Percentiles rank a stretch among this genome's conserved stretches.
These are phyloP conservation scores for Chaitophorus viminalis DNA, from an alignment of 2,888 invertebrate species.

Conservation along the genomic window DNA sequence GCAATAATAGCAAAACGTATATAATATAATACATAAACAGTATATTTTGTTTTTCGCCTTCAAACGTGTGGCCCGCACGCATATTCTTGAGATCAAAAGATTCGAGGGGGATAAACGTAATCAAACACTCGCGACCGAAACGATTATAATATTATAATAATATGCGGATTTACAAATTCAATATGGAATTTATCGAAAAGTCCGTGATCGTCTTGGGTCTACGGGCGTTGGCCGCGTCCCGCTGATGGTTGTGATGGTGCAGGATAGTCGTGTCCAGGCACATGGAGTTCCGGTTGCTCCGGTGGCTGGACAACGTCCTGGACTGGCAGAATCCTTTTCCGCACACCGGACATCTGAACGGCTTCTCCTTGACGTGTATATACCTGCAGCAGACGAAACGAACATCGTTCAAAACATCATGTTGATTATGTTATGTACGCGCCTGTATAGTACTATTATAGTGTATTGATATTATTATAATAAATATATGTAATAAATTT, in stretches of 20 bases:
- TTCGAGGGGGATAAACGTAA: neutral
- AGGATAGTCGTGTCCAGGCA: constrained; percentile 77
- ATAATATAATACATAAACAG: too few relatives aligned
- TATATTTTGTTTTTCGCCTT: neutral
- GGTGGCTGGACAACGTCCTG: constrained; percentile 92
- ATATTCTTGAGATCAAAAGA: constrained; percentile 53
- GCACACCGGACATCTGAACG: constrained; percentile 95
- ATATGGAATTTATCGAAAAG: constrained; percentile 54
- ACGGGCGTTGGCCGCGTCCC: constrained; percentile 6
- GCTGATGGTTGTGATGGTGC: constrained; percentile 18
- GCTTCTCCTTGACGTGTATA: constrained; percentile 97
- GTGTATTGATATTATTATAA: too few relatives aligned
- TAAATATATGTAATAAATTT: too few relatives aligned
- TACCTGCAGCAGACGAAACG: constrained; percentile 75
- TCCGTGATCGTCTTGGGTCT: constrained; percentile 55
- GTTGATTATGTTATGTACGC: too few relatives aligned
- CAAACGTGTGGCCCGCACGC: neutral
- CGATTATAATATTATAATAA: too few relatives aligned
- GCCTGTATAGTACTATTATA: too few relatives aligned
- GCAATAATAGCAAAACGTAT: neutral
- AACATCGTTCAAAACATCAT: constrained; percentile 65
- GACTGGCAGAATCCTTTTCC: constrained; percentile 98
- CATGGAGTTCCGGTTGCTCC: constrained; percentile 91
- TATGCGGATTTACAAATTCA: constrained; percentile 29
- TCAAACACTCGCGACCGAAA: neutral